Conservation (phyloP, 2,797 vertebrate species). For the Serranus cabrilla region DNA sequence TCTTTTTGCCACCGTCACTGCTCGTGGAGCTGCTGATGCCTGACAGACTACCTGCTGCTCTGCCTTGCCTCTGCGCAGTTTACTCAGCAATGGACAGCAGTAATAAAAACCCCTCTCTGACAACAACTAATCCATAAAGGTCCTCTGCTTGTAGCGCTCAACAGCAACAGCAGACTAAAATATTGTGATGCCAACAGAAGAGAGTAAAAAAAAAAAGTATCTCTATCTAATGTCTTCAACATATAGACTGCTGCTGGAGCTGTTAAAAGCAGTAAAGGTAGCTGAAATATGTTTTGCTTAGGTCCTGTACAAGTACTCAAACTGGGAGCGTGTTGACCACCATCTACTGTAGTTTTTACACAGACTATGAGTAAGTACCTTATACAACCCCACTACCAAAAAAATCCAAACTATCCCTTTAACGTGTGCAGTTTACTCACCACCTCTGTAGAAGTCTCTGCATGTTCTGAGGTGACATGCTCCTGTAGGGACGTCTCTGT, state of each 20-base stretch:
- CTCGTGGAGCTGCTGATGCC: neutral
- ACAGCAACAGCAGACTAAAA: conserved; percentile 1
- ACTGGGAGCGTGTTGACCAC: too few species aligned
- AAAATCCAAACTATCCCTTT: neutral
- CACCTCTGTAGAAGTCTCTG: conserved; percentile 99
- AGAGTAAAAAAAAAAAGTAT: too few species aligned
- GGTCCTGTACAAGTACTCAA: too few species aligned
- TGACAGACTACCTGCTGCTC: conserved; percentile 8
- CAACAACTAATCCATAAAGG: conserved; percentile 33
- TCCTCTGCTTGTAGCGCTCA: neutral
- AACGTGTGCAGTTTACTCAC: conserved; percentile 82
- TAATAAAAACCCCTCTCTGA: conserved; percentile 27
- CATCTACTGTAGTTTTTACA: too few species aligned
- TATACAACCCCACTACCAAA: too few species aligned
- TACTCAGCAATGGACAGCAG: conserved; percentile 7
- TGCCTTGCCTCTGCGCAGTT: conserved; percentile 13
- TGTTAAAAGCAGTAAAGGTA: too few species aligned
- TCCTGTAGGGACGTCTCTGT: conserved; percentile 99
- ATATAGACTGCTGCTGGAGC: neutral
- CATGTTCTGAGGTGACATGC: conserved; percentile 97
- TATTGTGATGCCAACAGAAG: too few species aligned
- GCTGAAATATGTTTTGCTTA: too few species aligned
- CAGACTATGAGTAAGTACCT: too few species aligned
- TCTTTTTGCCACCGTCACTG: neutral
- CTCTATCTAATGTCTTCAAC: too few species aligned